These are phyloP conservation scores for Cacatua alba DNA, from an alignment of 2,113 vertebrate genomes.

Conservation along the genomic window DNA sequence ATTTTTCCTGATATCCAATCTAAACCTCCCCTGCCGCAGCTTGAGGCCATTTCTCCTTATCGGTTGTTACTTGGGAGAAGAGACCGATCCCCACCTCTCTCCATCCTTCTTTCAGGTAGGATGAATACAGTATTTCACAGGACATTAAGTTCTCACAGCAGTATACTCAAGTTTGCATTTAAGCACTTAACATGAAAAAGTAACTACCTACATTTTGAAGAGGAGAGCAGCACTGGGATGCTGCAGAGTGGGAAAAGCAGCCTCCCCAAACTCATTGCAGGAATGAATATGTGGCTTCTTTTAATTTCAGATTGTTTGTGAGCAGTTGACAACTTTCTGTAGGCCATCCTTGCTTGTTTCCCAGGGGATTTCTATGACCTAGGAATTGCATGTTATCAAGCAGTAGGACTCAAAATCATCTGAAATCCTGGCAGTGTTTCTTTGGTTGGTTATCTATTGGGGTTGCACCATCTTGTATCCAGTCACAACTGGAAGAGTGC, in stretches of 20 bases:
- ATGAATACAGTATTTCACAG: neutral
- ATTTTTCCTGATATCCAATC: neutral
- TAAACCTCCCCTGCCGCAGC: neutral
- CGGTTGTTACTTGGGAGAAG: neutral
- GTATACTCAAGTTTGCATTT: neutral
- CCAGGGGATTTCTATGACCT: neutral
- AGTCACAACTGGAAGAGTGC: neutral
- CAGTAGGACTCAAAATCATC: neutral
- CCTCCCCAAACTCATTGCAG: neutral
- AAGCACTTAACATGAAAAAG: neutral
- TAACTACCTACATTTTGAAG: neutral
- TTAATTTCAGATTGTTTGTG: neutral
- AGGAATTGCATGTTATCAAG: neutral
- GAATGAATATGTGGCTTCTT: neutral
- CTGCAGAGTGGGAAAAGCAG: neutral
- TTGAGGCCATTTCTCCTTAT: neutral
- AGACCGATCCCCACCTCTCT: fast-evolving
- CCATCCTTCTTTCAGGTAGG: neutral
- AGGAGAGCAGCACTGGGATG: neutral
- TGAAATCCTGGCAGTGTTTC: neutral
- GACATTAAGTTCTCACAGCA: neutral
- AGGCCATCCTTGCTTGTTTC: neutral
- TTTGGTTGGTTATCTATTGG: neutral
- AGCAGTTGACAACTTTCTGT: neutral
- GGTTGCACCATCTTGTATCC: neutral